Evolutionary conservation across 2,888 invertebrate species (phyloP), one percentile per base, ranked within the genome.

Genomic region (Tetheella fluctuosa): DNA sequence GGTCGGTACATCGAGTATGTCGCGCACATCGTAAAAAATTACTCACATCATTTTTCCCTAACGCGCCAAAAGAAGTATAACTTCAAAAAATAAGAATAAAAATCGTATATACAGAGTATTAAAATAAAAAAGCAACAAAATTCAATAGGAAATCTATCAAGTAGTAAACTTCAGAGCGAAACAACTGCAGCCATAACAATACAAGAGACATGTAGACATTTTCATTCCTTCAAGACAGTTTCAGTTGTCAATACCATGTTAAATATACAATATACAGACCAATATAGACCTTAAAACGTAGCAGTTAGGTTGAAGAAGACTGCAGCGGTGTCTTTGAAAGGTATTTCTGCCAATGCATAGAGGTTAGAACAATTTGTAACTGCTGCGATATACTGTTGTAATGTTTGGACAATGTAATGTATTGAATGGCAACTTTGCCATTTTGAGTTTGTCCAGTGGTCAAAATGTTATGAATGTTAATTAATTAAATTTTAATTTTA

Each of bases 291-390:
- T 58, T 72, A 62, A 37, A 0, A 0, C n/a, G 3, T 13, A n/a
- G 23, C 0, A 0, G 0, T 55, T 68, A 76, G 58, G 63, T 71
- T 65, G 56, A 57, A 30, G 62, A 70, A 58, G 64, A 28, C 42
- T 61, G 61, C 54, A 61, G 13, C 58, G 23, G 54, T 54, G 59
- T n/a, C 25, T 55, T 58, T 39, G 34, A 25, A 67, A 75, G 71
- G 78, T 76, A 78, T 75, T 68, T 62, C 68, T 79, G 80, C 84
- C 84, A 81, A 85, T 85, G 84, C 77, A 78, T 76, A 79, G 75
- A 77, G 78, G 81, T 79, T 74, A 76, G 79, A 77, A 80, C 81
- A 81, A 85, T 85, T 84, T 84, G 85, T 85, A 77, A 80, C 71
- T 70, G 62, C 55, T 55, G 73, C 64, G 76, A 84, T 80, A 83